A percentile compares a stretch with the other conserved stretches of the same genome.
These are phyloP conservation scores for Theristicus caerulescens DNA, from an alignment of 2,113 vertebrate genomes.

Conservation along the genomic window DNA sequence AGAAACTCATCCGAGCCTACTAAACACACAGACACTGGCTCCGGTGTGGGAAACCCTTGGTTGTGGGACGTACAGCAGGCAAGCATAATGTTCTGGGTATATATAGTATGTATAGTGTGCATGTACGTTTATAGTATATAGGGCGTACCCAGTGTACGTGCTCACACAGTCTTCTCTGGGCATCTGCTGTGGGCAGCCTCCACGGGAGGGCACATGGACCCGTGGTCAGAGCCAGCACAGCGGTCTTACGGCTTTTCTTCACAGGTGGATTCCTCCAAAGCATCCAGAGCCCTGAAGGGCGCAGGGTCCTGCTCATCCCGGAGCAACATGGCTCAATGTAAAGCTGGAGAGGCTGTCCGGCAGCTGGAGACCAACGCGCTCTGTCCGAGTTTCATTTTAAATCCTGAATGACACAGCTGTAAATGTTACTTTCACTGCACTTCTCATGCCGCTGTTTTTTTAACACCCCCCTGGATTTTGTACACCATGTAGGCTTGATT, in stretches of 20 bases:
- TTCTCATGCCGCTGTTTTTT: background rate
- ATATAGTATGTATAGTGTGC: too few relatives aligned
- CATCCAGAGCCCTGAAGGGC: background rate
- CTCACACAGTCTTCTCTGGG: background rate
- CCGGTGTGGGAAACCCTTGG: background rate
- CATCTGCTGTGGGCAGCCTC: background rate
- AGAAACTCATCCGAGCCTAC: background rate
- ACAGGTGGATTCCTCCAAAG: slow-evolving; percentile 52
- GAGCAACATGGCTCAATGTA: background rate
- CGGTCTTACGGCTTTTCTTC: background rate
- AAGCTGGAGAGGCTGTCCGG: background rate
- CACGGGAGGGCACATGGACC: accelerated
- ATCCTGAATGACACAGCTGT: background rate
- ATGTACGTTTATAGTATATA: accelerated
- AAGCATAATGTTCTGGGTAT: background rate
- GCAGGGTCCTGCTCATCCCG: accelerated
- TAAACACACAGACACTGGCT: background rate
- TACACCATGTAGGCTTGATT: background rate
- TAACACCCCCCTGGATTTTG: background rate
- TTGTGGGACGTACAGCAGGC: accelerated
- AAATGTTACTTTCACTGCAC: background rate
- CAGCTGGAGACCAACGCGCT: background rate
- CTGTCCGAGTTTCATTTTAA: background rate
- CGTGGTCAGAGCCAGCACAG: background rate
- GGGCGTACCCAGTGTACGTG: background rate